Evolutionary conservation across 2,113 vertebrate genomes (phyloP).

Genomic region (Myrmophylax atrothorax): DNA sequence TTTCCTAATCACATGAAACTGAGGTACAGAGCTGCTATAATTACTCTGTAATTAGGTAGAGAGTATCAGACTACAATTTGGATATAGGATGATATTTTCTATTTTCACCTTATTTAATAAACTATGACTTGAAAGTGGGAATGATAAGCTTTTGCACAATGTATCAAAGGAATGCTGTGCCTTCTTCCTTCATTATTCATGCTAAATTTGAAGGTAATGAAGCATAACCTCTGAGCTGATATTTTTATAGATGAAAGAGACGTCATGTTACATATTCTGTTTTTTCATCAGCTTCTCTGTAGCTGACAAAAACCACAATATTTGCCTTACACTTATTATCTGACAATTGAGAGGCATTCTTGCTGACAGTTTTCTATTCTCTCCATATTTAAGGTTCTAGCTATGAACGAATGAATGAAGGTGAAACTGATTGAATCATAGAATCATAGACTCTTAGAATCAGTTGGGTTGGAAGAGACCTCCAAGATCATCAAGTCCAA

Average conservation of each 20-base stretch:
- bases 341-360: constrained; percentile 43
- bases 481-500: no score
- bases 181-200: constrained; percentile 71
- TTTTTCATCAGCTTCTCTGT: constrained; percentile 68
- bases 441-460: no score
- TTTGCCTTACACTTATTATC: constrained; percentile 47
- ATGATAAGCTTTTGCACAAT: constrained; percentile 63
- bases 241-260: constrained; percentile 74
- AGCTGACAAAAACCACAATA: constrained; percentile 52
- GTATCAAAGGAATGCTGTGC: constrained; percentile 60
- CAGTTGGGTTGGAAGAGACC: no score
- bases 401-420: constrained; percentile 5
- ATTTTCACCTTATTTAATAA: constrained; percentile 72
- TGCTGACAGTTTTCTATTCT: not conserved
- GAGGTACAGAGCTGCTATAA: not conserved
- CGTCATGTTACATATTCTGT: constrained; percentile 70
- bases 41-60: not conserved
- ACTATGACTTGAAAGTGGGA: constrained; percentile 64
- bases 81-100: constrained; percentile 57
- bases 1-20: constrained; percentile 34
- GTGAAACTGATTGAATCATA: not conserved
- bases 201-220: constrained; percentile 78
- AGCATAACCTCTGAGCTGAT: constrained; percentile 70
- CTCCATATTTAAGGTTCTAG: constrained; percentile 26
- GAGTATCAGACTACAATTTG: not conserved